Evolutionary conservation across 2,797 vertebrate genomes (phyloP), one percentile per base, ranked within the genome.

Genomic region (Alfaro cultratus): DNA sequence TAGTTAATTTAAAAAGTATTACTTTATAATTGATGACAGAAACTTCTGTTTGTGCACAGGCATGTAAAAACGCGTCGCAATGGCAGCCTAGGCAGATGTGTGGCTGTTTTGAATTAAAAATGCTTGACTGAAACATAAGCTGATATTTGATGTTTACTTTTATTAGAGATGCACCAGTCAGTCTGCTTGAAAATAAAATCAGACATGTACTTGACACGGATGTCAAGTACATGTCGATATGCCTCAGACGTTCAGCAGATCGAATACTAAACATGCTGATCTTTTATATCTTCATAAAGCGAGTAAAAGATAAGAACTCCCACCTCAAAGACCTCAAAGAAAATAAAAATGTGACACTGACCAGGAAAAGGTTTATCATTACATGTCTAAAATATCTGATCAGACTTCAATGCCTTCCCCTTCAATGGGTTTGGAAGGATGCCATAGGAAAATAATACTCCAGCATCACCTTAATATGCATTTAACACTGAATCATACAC

Each of bases 1-100:
- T 51, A 80, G 80, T 86, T 92, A 16, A 91, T 94, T 92, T 89
- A 85, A 91, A 94, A 94, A 90, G 80, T 91, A 94, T 94, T 89
- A 86, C 89, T 85, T 81, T 72, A 81, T 89, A 93, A 90, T 85
- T 16, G 82, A 87, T 67, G 0, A 53, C 73, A 13, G 75, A 72
- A 75, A 68, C 31, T 18, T 74, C 45, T 0, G 26, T 76, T 85
- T 8, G 39, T 16, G 71, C 73, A 68, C 75, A 81, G 71, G 12
- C 18, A 45, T 78, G 39, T 73, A 12, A 72, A 78, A 74, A 68
- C 72, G 4, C 6, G 72, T 74, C 47, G 29, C 13, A 75, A 73
- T n/a, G 41, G 64, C 72, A 34, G 39, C 29, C 76, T 46, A 60
- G 68, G 49, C 73, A 51, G 77, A 64, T 70, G 83, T 39, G 36